Evolutionary conservation across 2,888 invertebrate genomes (phyloP), one percentile per base, ranked within the genome.

Genomic region (Leptinotarsa peninsularis): DNA sequence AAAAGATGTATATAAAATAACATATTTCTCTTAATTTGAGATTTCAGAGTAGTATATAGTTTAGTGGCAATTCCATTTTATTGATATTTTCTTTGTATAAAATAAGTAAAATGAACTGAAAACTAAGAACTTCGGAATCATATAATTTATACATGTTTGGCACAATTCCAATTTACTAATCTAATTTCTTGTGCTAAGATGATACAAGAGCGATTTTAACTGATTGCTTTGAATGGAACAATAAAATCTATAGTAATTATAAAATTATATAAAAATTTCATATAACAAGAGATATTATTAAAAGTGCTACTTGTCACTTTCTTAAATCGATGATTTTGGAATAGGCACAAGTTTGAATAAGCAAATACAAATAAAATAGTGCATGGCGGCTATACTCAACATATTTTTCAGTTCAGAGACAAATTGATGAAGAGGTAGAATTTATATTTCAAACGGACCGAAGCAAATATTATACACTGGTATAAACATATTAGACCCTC

Each of bases 1-100:
- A 15, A 58, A 58, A 58, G 21, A 58, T 58, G 14, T 58, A 23
- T 58, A 58, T 14, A 58, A 58, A 58, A 58, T 58, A 23, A 58
- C 13, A 58, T 58, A 15, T 23, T 58, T 23, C 4, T 14, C 15
- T 23, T 58, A 27, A 21, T 4, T 58, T 21, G 21, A 58, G 21
- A 21, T 54, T 54, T 54, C 54, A 18, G 18, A 54, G 7, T 54
- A 54, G 54, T 18, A 14, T 54, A 23, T 52, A 52, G n/a, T 52
- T 52, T n/a, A 56, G 23, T 21, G 23, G 15, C 23, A 58, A 58
- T 58, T 23, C 58, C 14, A 58, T 58, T 21, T 58, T 58, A 23
- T 14, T 23, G 23, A 58, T 58, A 58, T 58, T 58, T 23, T 17
- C 5, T 52, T 52, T 58, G 23, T 58, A 58, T 58, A 21, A 58